Conservation (phyloP, 2,797 vertebrate genomes). For the Spatula versicolor region DNA sequence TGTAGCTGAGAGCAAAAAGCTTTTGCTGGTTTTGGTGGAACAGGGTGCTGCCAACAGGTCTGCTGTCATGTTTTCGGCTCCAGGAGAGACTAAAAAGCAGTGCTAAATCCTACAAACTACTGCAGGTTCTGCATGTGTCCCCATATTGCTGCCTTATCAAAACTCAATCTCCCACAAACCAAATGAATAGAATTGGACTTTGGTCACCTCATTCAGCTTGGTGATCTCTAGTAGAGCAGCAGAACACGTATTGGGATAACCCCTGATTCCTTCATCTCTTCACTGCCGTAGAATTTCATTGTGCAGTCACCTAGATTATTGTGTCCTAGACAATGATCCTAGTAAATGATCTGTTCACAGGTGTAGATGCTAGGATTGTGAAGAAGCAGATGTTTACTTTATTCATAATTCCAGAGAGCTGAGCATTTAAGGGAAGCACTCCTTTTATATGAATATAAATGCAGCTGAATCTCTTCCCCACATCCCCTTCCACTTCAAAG, state of each 20-base stretch:
- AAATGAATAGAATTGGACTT: too few relatives aligned
- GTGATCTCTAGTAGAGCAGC: not conserved
- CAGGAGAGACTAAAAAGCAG: not conserved
- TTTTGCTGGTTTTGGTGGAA: not conserved
- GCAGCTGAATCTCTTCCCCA: not conserved
- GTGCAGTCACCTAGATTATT: not conserved
- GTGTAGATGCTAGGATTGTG: not conserved
- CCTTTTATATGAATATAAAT: not conserved
- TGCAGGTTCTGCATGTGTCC: accelerated
- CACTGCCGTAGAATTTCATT: not conserved
- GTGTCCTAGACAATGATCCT: too few relatives aligned
- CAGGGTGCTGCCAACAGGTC: not conserved
- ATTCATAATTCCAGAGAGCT: not conserved
- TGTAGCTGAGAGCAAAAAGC: not conserved
- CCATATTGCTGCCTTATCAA: accelerated
- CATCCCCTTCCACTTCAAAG: not conserved
- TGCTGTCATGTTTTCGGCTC: not conserved
- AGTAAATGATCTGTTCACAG: accelerated
- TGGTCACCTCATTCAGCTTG: accelerated
- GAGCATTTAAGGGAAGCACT: not conserved
- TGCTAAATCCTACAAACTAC: accelerated
- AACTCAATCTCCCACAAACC: not conserved
- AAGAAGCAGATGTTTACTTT: not conserved
- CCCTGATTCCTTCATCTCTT: not conserved
- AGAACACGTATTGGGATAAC: not conserved